Evolutionary conservation across 2,888 invertebrate species (phyloP).

Genomic region (Rosalia funebris): DNA sequence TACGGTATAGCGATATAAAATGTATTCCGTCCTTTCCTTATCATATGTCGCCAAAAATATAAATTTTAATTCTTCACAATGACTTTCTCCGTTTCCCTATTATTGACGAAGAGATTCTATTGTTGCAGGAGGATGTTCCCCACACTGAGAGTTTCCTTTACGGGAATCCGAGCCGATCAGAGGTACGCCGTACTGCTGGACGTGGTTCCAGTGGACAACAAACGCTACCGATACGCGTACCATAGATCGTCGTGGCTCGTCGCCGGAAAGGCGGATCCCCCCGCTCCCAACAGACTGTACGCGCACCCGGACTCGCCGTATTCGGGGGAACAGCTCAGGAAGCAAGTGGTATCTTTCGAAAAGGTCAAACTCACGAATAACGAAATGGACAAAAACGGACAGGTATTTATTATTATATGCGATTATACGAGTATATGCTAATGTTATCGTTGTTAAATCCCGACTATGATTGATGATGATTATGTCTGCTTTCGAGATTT

Average conservation of each 20-base stretch:
- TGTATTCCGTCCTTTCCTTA: too few relatives aligned
- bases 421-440: too few relatives aligned
- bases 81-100: too few relatives aligned
- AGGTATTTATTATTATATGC: too few relatives aligned
- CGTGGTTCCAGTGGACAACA: constrained; percentile 83
- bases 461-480: too few relatives aligned
- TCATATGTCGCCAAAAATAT: too few relatives aligned
- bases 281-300: constrained; percentile 77
- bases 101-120: too few relatives aligned
- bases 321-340: constrained; percentile 79
- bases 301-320: constrained; percentile 85
- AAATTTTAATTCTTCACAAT: too few relatives aligned
- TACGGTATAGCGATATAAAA: too few relatives aligned
- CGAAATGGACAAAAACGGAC: constrained; percentile 81
- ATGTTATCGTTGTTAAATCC: too few relatives aligned
- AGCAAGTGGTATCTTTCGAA: constrained; percentile 84
- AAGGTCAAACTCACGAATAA: constrained; percentile 88
- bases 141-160: constrained; percentile 79
- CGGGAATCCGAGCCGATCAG: constrained; percentile 73
- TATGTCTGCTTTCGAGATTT: too few relatives aligned
- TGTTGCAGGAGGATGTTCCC: constrained; percentile 83
- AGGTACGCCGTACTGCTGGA: constrained; percentile 81
- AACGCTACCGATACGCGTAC: constrained; percentile 83
- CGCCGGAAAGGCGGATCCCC: constrained; percentile 84
- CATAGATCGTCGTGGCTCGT: constrained; percentile 85